phyloP scores from a whole-genome alignment of 2,797 vertebrate genomes.

The Falco novaeseelandiae region DNA sequence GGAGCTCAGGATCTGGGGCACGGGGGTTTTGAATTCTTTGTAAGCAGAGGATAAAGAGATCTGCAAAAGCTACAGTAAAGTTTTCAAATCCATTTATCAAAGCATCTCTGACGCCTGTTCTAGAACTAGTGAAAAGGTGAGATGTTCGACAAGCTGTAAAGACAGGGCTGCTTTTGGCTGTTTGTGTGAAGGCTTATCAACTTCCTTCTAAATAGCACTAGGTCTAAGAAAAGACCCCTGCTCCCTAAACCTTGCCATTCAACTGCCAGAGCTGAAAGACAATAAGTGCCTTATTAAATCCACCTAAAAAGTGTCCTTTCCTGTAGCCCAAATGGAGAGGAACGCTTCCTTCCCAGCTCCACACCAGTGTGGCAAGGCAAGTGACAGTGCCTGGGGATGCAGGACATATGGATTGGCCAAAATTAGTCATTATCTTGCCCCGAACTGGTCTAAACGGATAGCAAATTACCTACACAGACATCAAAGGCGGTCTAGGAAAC shows the following conservation, averaged over 20 bases:
- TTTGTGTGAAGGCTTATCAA: background rate
- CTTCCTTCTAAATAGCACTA: background rate
- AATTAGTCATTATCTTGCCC: background rate
- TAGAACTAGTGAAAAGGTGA: background rate
- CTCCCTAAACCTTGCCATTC: background rate
- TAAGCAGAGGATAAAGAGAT: background rate
- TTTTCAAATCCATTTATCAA: background rate
- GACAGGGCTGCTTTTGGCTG: background rate
- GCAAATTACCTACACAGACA: background rate
- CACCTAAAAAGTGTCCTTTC: background rate
- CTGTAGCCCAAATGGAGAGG: background rate
- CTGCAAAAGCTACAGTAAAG: background rate
- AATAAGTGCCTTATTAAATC: accelerated
- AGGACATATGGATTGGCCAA: accelerated
- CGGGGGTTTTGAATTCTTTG: accelerated
- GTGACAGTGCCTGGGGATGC: accelerated
- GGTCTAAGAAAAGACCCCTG: background rate
- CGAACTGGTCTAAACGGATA: background rate
- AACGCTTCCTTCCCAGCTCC: background rate
- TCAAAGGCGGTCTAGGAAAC: background rate
- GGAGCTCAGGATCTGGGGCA: background rate
- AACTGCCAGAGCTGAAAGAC: background rate
- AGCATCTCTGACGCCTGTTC: accelerated
- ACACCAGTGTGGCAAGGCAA: background rate
- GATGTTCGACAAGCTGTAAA: background rate